Percentiles rank a stretch among this genome's conserved stretches.
These are phyloP conservation scores for Cloeon dipterum DNA, from an alignment of 2,888 invertebrate genomes.

Conservation along the genomic window DNA sequence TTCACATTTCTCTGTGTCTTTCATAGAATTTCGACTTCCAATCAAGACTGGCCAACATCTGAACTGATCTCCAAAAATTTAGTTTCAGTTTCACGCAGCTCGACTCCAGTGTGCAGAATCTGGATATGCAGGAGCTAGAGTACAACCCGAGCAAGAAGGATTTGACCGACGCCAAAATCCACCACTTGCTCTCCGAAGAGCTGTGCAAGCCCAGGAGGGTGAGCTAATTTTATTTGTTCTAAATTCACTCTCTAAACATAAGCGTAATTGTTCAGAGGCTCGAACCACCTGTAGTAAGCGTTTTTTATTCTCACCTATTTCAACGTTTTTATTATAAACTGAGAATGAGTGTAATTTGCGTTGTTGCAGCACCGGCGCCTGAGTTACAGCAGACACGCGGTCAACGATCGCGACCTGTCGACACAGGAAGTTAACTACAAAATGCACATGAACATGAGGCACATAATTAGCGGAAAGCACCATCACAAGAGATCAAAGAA, in stretches of 20 bases:
- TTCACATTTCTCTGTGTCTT: too few species aligned
- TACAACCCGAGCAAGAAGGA: conserved; percentile 84
- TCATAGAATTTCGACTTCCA: too few species aligned
- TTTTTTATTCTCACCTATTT: not conserved
- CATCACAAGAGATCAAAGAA: conserved; percentile 63
- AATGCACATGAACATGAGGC: conserved; percentile 73
- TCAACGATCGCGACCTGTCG: conserved; percentile 67
- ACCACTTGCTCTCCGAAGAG: conserved; percentile 76
- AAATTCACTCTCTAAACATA: not conserved
- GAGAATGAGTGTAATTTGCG: not conserved
- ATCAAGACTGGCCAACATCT: too few species aligned
- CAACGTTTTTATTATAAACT: not conserved
- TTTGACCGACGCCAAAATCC: conserved; percentile 80
- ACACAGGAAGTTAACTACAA: conserved; percentile 68
- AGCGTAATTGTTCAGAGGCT: not conserved
- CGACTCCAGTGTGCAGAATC: conserved; percentile 68
- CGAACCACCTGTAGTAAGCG: not conserved
- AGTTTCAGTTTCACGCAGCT: conserved; percentile 68
- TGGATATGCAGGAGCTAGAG: conserved; percentile 82
- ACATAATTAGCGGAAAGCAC: conserved; percentile 57
- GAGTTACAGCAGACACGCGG: conserved; percentile 78
- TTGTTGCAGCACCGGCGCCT: conserved; percentile 66
- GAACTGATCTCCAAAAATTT: too few species aligned
- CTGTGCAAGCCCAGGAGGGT: conserved; percentile 70
- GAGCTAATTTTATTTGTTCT: conserved; percentile 16